Base-by-base conservation (phyloP, 2,797 vertebrate genomes). In the Hirundo rustica region DNA sequence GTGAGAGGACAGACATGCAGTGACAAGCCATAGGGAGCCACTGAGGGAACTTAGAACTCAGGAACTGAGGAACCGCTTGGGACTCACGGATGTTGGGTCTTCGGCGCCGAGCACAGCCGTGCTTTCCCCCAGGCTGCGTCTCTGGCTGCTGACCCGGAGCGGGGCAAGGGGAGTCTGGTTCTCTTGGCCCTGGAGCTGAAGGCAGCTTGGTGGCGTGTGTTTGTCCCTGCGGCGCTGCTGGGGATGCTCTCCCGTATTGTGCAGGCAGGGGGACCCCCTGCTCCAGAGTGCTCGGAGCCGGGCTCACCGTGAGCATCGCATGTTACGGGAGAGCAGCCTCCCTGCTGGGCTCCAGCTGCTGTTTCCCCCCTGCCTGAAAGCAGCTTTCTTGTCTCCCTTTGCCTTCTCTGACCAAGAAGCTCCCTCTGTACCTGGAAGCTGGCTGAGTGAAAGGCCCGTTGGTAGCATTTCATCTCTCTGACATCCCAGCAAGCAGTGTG, bases 221-320 rank as follows among this genome's bases (percentile, higher is more conserved):
- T 34, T 4, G 0, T 53, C 65, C 6, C 21, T 22, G 19, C 2
- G 0, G 51, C 48, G 15, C n/a, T 77, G 47, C 65, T 66, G 55
- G 40, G 62, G 32, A 12, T 94, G 96, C 85, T 94, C 15, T 97
- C 60, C 85, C 78, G 54, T 38, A 44, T 75, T n/a, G 4, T 38
- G 64, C 89, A 83, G 87, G 70, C 91, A 96, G 95, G 62, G 95
- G 92, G 70, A 92, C 5, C 89, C 45, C 79, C 57, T 77, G 85
- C 75, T 96, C 79, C 73, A 82, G 62, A 68, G 5, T 5, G 0
- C 53, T 6, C 3, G 4, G 47, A 83, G 60, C 5, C 0, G 16
- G 51, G 32, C n/a, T 88, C 36, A 5, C 60, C 7, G 0, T 4
- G 15, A 50, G 15, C 54, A 7, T 74, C 14, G 4, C 21, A 11